Conservation (phyloP, 1,140 invertebrate genomes). For the Philotrypesis tridentata region DNA sequence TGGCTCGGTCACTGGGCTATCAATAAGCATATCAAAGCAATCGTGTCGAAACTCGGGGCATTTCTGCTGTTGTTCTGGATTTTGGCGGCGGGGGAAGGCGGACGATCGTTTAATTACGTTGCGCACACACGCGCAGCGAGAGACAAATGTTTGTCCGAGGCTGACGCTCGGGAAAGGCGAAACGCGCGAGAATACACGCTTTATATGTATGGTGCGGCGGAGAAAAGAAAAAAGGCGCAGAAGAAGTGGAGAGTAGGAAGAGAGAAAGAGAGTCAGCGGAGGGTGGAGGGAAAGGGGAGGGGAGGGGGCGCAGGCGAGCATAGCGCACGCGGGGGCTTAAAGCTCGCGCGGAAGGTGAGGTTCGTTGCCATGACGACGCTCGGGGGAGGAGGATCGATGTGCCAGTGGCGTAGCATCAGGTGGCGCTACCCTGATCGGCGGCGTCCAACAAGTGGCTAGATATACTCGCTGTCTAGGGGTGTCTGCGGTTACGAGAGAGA, state of each 20-base stretch:
- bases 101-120: no score
- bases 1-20: no score
- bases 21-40: no score
- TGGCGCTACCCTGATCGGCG: slow-evolving; percentile 58
- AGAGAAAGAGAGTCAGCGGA: not conserved
- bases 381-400: slow-evolving; percentile 69
- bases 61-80: no score
- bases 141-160: no score
- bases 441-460: slow-evolving; percentile 71
- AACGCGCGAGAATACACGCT: not conserved
- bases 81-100: no score
- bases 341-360: slow-evolving; percentile 57
- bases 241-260: not conserved
- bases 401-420: slow-evolving; percentile 72
- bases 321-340: slow-evolving; percentile 9
- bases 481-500: slow-evolving; percentile 45
- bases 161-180: no score
- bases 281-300: slow-evolving; percentile 3
- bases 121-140: no score
- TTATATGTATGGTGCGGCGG: not conserved
- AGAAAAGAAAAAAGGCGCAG: not conserved
- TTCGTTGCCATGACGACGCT: slow-evolving; percentile 66
- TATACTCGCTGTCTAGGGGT: slow-evolving; percentile 35
- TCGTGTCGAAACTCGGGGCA: no score
- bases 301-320: not conserved